Evolutionary conservation across 2,888 invertebrate genomes (phyloP).

Genomic region (Pyrochroa serraticornis): DNA sequence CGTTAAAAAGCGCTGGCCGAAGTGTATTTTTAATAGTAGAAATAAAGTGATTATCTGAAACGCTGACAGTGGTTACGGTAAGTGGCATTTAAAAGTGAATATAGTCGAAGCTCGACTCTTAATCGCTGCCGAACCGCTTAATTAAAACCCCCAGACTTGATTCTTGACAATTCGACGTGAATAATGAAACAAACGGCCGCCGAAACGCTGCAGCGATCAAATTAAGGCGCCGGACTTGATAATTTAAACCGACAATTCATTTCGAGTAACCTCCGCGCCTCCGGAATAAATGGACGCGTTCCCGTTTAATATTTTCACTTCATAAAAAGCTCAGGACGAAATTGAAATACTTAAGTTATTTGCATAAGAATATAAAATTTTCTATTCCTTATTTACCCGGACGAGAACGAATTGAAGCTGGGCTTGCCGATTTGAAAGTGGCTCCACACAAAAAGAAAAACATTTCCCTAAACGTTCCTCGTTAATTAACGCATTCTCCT

Average conservation of each 20-base stretch:
- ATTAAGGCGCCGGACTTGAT: conserved; percentile 26
- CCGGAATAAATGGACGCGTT: conserved; percentile 27
- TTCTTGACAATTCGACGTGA: conserved; percentile 20
- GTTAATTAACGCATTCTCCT: no score
- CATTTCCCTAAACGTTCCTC: no score
- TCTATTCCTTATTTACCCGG: conserved; percentile 21
- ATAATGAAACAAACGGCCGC: conserved; percentile 20
- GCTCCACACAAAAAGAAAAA: no score
- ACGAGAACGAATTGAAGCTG: not conserved
- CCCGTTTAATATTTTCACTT: conserved; percentile 30
- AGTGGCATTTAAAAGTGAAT: conserved; percentile 7
- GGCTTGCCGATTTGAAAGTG: no score
- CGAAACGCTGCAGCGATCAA: conserved; percentile 23
- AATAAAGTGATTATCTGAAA: conserved; percentile 22
- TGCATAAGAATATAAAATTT: conserved; percentile 32
- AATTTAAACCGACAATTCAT: conserved; percentile 32
- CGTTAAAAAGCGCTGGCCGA: conserved; percentile 20
- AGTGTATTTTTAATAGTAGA: conserved; percentile 27
- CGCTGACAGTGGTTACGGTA: conserved; percentile 24
- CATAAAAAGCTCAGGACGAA: conserved; percentile 27
- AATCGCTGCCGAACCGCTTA: conserved; percentile 15
- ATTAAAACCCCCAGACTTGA: conserved; percentile 23
- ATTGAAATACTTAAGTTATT: conserved; percentile 32
- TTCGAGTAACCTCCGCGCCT: conserved; percentile 16
- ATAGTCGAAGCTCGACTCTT: conserved; percentile 4